Base-by-base conservation (phyloP, 1,140 invertebrate species). In the Archivesica marissinica region DNA sequence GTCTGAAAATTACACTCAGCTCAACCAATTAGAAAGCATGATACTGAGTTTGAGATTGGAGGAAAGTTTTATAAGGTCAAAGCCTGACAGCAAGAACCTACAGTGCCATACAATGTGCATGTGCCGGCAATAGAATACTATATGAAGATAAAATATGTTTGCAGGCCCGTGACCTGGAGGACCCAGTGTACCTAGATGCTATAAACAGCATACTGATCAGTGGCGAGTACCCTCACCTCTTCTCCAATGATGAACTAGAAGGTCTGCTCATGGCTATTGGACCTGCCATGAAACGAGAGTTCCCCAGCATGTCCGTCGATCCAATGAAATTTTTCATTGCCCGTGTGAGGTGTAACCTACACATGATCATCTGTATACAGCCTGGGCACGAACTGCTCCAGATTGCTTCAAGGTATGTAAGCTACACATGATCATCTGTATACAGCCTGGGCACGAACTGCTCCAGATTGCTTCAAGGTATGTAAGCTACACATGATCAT, bases 221-320 rank as follows among this genome's bases (percentile, higher is more conserved):
- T 88, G 93, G 93, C 33, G 93, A 94, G 82, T 93, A 93, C 66
- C 93, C 93, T 47, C 92, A 93, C 74, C 89, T 94, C 7, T 94
- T 94, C 86, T 93, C 93, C 30, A 93, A 93, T 85, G 94, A 94
- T 91, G 94, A 94, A 88, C 89, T 94, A 86, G 93, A 94, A 59
- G 93, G 92, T 25, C 86, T 94, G 17, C 89, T 93, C 28, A 93
- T 91, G 91, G 93, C 93, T 33, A 90, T 94, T 38, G 90, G 88
- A 38, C 92, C 93, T 66, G 90, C 90, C 35, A 91, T 94, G 89
- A 94, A 94, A 85, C 87, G 92, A 72, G 92, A 94, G 68, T 90
- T 92, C 68, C 92, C 92, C 23, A 92, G 88, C 70, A 89, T 91
- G 81, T 89, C 89, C 28, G 88, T 91, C 6, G 92, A 94, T 86